Conservation (phyloP, 2,113 vertebrate species). For the Probosciger aterrimus region DNA sequence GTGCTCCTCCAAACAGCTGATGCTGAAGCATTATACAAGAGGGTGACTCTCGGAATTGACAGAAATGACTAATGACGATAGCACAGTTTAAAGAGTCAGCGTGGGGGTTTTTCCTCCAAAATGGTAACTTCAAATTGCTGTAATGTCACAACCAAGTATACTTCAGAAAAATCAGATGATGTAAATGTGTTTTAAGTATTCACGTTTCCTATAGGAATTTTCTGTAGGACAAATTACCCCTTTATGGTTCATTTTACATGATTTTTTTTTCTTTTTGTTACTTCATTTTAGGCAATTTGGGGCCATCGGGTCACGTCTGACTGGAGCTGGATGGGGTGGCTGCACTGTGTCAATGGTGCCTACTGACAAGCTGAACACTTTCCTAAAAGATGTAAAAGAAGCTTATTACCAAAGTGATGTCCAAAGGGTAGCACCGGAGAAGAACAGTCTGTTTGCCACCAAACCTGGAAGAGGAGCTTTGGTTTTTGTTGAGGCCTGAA, state of each 20-base stretch:
- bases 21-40: neutral
- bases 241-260: neutral
- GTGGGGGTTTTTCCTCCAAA: neutral
- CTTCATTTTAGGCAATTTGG: slow-evolving; percentile 83
- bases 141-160: neutral
- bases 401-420: slow-evolving; percentile 79
- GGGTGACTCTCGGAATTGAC: neutral
- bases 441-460: slow-evolving; percentile 87
- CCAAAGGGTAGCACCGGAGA: slow-evolving; percentile 66
- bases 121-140: neutral
- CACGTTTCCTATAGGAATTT: neutral
- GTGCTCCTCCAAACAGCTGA: slow-evolving; percentile 27
- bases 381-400: slow-evolving; percentile 82
- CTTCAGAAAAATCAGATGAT: neutral
- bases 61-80: neutral
- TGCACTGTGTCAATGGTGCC: slow-evolving; percentile 95
- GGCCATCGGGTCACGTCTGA: slow-evolving; percentile 90
- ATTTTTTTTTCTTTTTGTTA: neutral
- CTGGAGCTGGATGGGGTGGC: slow-evolving; percentile 97
- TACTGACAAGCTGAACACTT: slow-evolving; percentile 78
- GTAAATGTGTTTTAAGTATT: neutral
- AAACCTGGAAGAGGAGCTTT: slow-evolving; percentile 90
- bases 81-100: neutral
- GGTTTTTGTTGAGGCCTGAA: slow-evolving; percentile 83
- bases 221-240: neutral